Conservation (phyloP, 1,140 invertebrate species). For the Oncopeltus fasciatus region DNA sequence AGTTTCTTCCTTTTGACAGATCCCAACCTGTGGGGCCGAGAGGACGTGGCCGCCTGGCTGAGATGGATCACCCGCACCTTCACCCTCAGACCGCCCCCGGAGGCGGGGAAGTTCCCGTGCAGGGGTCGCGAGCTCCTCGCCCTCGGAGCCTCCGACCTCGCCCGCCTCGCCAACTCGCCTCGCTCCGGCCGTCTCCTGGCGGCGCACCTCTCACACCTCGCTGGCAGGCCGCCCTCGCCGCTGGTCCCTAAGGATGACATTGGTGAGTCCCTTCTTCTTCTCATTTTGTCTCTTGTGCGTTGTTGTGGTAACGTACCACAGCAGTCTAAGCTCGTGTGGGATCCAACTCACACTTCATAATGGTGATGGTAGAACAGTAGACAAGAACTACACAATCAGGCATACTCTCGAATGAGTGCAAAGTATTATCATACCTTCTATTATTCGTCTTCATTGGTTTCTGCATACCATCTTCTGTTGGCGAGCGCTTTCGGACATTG, state of each 20-base stretch:
- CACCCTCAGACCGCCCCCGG: conserved; percentile 37
- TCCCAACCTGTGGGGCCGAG: conserved; percentile 43
- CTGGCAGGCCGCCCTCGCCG: not conserved
- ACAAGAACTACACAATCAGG: too few species aligned
- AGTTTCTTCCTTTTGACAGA: conserved; percentile 36
- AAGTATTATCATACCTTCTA: too few species aligned
- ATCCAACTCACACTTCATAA: too few species aligned
- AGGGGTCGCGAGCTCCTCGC: conserved; percentile 36
- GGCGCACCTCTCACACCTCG: conserved; percentile 33
- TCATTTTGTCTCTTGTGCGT: too few species aligned
- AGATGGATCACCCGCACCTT: conserved; percentile 48
- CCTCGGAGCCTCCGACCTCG: conserved; percentile 26
- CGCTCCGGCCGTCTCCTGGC: conserved; percentile 32
- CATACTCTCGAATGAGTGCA: too few species aligned
- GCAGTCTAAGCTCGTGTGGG: too few species aligned
- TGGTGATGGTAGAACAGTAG: too few species aligned
- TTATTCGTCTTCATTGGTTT: too few species aligned
- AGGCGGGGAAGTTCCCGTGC: conserved; percentile 36
- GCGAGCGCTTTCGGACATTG: too few species aligned
- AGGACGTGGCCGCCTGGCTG: conserved; percentile 46
- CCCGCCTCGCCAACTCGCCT: conserved; percentile 28
- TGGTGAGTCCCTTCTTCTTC: not conserved
- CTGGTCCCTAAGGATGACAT: not conserved
- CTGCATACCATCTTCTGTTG: too few species aligned
- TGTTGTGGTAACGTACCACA: too few species aligned